Conservation (phyloP, 2,888 invertebrate species). For the Dermolepida albohirtum region DNA sequence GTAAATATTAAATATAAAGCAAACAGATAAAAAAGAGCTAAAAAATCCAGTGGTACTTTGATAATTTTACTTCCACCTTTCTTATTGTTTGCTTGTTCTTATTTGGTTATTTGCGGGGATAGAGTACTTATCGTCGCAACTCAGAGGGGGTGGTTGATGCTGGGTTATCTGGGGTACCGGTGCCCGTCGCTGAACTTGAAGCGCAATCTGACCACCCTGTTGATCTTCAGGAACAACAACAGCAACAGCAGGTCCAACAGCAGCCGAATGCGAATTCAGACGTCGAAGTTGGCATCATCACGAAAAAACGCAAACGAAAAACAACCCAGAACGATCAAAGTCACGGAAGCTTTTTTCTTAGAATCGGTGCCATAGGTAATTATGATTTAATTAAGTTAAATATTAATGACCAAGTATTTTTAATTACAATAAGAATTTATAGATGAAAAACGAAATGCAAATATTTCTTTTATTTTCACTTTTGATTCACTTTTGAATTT, state of each 20-base stretch:
- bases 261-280: conserved; percentile 70
- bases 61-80: conserved; percentile 45
- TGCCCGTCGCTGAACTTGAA: conserved; percentile 63
- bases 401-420: not conserved
- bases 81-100: conserved; percentile 50
- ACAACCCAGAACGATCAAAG: conserved; percentile 92
- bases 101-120: conserved; percentile 52
- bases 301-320: conserved; percentile 82
- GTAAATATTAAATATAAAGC: no score
- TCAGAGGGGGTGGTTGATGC: conserved; percentile 66
- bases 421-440: no score
- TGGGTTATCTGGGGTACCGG: conserved; percentile 63
- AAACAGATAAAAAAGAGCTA: no score
- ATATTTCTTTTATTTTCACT: no score
- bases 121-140: conserved; percentile 66
- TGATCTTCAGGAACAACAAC: conserved; percentile 62
- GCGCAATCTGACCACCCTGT: conserved; percentile 61
- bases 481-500: no score
- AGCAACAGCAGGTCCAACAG: conserved; percentile 67
- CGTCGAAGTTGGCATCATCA: conserved; percentile 69
- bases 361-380: conserved; percentile 93
- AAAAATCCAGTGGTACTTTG: conserved; percentile 38
- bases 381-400: conserved; percentile 12
- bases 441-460: no score
- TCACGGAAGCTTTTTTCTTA: conserved; percentile 92